Evolutionary conservation across 2,797 vertebrate genomes (phyloP).

Genomic region (Rhodeus uyekii): DNA sequence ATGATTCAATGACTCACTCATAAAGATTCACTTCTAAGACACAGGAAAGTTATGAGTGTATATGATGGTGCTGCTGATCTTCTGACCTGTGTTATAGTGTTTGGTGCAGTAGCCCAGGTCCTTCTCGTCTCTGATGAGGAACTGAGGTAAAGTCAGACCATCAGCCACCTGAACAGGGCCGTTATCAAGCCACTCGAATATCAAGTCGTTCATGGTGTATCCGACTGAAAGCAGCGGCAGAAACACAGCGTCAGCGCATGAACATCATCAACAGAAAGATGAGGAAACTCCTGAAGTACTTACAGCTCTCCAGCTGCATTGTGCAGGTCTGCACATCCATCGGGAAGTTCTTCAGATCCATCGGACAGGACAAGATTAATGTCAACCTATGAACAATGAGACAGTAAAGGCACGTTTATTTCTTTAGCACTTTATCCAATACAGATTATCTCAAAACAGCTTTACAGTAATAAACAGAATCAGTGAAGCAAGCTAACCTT

Average conservation of each 20-base stretch:
- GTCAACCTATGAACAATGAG: conserved; percentile 80
- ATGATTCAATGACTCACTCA: too few species aligned
- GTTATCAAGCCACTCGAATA: conserved; percentile 95
- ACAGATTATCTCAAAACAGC: too few species aligned
- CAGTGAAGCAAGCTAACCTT: too few species aligned
- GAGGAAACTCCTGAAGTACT: conserved; percentile 61
- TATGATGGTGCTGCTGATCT: too few species aligned
- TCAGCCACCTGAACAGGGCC: conserved; percentile 95
- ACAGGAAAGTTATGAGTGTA: not conserved
- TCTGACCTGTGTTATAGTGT: conserved; percentile 94
- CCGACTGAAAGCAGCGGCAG: conserved; percentile 85
- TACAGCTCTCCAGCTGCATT: conserved; percentile 98
- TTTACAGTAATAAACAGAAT: too few species aligned
- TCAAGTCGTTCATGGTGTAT: conserved; percentile 98
- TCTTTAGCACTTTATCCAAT: not conserved
- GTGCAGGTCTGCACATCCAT: conserved; percentile 99
- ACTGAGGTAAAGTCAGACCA: conserved; percentile 94
- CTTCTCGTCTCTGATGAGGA: conserved; percentile 95
- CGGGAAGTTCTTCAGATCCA: conserved; percentile 99
- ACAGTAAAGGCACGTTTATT: not conserved
- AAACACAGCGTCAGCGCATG: not conserved
- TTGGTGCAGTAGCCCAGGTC: conserved; percentile 98
- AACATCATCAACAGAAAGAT: not conserved
- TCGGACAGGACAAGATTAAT: conserved; percentile 95
- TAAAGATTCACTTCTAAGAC: too few species aligned